Base-by-base conservation (phyloP, 2,888 invertebrate species). In the Lucinisca nassula region DNA sequence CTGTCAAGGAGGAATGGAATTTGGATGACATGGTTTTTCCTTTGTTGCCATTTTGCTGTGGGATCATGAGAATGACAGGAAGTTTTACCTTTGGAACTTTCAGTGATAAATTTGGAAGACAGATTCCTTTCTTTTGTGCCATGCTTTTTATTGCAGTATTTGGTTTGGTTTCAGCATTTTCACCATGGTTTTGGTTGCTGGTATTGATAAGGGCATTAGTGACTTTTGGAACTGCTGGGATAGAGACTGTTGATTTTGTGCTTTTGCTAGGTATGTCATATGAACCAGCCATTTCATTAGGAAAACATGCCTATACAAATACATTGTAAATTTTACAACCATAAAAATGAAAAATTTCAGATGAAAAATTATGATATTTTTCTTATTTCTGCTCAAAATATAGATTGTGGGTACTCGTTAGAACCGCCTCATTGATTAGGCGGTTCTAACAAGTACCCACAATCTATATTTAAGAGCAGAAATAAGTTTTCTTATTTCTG, bases 91-190 rank as follows among this genome's bases (percentile, higher is more conserved):
- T 92, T 79, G 95, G 95, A 12, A 90, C 90, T 1, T 27, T 94
- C 1, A 94, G 95, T 88, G 95, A 95, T 83, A 91, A 84, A 67
- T 93, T 88, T 89, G 95, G 95, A 10, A 85, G 95, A 49, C 93
- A 92, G 79, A 77, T 85, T 38, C 93, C 94, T 0, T 93, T 94
- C 55, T 81, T 94, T 0, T 73, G 91, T 27, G 88, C 93, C 0
- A 85, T 94, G 24, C 55, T 83, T 17, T 74, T 91, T 37, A 90
- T 93, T 45, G 86, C 92, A n/a, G 55, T 94, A 24, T 94, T 92
- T 92, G 93, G 94, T 3, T n/a, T 93, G n/a, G 85, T 87, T 0
- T 93, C 94, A 27, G 92, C 94, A 0, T 92, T 94, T 81, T 90
- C 93, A 12, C 89, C 91, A 17, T 89, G 90, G 17, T 95, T 94